Evolutionary conservation across 1,140 invertebrate genomes (phyloP).

Genomic region (Samia ricini): DNA sequence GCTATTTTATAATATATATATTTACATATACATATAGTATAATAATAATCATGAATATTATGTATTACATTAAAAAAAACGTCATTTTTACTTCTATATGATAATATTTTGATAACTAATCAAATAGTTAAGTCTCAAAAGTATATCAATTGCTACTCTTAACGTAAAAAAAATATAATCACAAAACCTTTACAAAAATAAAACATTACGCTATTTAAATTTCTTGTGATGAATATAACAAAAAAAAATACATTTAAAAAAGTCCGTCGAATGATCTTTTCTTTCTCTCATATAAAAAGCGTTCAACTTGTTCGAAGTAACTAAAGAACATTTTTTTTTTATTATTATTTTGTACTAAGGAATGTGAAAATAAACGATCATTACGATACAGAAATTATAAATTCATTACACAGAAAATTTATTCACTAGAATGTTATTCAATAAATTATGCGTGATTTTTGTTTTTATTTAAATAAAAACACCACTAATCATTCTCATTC

Average conservation of each 20-base stretch:
- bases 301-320: slow-evolving; percentile 55
- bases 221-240: slow-evolving; percentile 58
- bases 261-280: slow-evolving; percentile 21
- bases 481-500: too few relatives aligned
- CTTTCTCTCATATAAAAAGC: slow-evolving; percentile 13
- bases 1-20: slow-evolving; percentile 31
- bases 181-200: slow-evolving; percentile 15
- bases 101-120: background rate
- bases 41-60: background rate
- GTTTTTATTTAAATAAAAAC: too few relatives aligned
- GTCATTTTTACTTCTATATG: background rate
- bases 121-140: background rate
- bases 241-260: slow-evolving; percentile 39
- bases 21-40: slow-evolving; percentile 42
- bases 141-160: background rate
- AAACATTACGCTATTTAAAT: slow-evolving; percentile 32
- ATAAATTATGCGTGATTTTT: slow-evolving; percentile 65
- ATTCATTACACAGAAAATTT: slow-evolving; percentile 55
- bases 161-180: background rate
- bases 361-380: slow-evolving; percentile 50
- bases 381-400: slow-evolving; percentile 76
- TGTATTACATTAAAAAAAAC: slow-evolving; percentile 1
- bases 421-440: slow-evolving; percentile 50
- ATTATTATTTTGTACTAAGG: slow-evolving; percentile 52
- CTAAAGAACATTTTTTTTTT: too few relatives aligned